These are phyloP conservation scores for Anastatus disparis DNA, from an alignment of 1,140 invertebrate species.

Conservation along the genomic window DNA sequence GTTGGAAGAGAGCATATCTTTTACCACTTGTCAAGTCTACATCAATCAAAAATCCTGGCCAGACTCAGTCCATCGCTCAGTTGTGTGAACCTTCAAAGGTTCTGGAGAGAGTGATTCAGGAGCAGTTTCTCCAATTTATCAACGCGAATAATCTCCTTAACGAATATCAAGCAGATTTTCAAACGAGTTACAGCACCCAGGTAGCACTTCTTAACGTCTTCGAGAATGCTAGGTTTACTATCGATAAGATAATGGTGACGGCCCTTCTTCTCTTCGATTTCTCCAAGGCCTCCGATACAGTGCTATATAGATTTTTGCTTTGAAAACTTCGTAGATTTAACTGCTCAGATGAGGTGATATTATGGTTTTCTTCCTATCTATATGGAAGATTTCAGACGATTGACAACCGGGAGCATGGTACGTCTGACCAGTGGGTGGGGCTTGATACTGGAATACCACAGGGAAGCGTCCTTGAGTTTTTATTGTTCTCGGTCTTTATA, in stretches of 20 bases:
- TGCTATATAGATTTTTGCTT: conserved; percentile 32
- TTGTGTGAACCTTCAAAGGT: conserved; percentile 13
- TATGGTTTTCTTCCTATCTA: too few relatives aligned
- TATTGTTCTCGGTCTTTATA: too few relatives aligned
- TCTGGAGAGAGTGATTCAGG: conserved; percentile 1
- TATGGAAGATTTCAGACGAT: too few relatives aligned
- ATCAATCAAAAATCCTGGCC: not conserved
- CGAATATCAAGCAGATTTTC: conserved; percentile 50
- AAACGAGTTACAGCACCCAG: conserved; percentile 45
- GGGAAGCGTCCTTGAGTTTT: too few relatives aligned
- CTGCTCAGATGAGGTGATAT: too few relatives aligned
- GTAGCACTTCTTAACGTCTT: conserved; percentile 48
- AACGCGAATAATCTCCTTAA: not conserved
- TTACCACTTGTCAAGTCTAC: not conserved
- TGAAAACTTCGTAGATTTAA: too few relatives aligned
- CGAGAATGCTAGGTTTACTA: conserved; percentile 47
- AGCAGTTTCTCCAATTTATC: not conserved
- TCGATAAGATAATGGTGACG: conserved; percentile 45
- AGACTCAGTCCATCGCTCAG: conserved; percentile 17
- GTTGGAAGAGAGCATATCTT: not conserved
- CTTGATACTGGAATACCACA: too few relatives aligned
- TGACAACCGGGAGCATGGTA: too few relatives aligned
- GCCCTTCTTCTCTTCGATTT: conserved; percentile 17
- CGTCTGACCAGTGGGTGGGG: too few relatives aligned
- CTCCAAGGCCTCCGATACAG: conserved; percentile 49